Evolutionary conservation across 2,797 vertebrate species (phyloP), one percentile per base, ranked within the genome.

Genomic region (Myiothlypis coronata): DNA sequence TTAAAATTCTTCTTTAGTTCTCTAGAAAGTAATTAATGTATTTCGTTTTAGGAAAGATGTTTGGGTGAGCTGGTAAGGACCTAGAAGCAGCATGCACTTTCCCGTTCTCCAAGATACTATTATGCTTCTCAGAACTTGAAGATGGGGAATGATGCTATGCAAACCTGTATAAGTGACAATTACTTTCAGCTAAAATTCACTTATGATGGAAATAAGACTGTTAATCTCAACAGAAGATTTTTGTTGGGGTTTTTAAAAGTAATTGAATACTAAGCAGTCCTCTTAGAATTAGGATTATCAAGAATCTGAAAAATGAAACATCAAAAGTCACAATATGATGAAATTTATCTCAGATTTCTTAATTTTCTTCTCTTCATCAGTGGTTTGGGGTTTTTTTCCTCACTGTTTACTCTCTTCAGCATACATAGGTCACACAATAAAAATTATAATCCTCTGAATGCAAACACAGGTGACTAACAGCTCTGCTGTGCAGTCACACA

Each of bases 211-310:
- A 79, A 90, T 49, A 52, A 61, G 5, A 26, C 4, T 65, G 6
- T 26, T 67, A 63, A 85, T 43, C 14, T 55, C 47, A 84, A 60
- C 5, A 60, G 22, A 57, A 87, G 4, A 21, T 32, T 9, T 28
- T 70, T 64, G 11, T 23, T 28, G 8, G 2, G 0, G 0, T 6
- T 6, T 61, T 41, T 22, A 14, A 3, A 72, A 64, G 24, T 18
- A 68, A 41, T 19, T 49, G n/a, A 83, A 46, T 10, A 23, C 9
- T 81, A 44, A 75, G 27, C 47, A 20, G 2, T 47, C 11, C 9
- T 83, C 6, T 65, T 70, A 53, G 39, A 75, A 81, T n/a, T 82
- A 53, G 8, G 14, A 9, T 18, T 37, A 27, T 37, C 24, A 83
- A 44, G 22, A 81, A 44, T 67, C 28, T 81, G 28, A 74, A 55